Percentiles rank a stretch among this genome's conserved stretches.
Evolutionary conservation across 1,140 invertebrate species (phyloP).

Genomic region (Cotesia typhae): DNA sequence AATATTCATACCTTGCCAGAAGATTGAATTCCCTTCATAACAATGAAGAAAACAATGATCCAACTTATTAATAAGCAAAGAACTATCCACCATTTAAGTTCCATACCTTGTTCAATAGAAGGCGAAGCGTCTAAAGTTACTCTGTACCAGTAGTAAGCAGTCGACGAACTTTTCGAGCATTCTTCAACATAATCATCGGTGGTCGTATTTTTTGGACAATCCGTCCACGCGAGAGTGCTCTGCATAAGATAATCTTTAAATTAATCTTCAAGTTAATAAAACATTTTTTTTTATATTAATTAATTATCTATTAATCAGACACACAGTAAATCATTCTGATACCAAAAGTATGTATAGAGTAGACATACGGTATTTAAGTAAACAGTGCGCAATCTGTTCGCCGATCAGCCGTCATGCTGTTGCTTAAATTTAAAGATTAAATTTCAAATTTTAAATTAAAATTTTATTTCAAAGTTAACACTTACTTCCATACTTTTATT

Average conservation of each 20-base stretch:
- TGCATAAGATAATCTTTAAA: constrained; percentile 56
- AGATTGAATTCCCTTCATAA: constrained; percentile 98
- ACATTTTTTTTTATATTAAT: not conserved
- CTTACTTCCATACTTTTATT: constrained; percentile 17
- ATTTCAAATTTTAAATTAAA: not conserved
- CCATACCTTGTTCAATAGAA: constrained; percentile 83
- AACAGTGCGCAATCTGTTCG: not conserved
- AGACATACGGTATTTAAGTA: constrained; percentile 1
- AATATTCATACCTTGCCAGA: constrained; percentile 84
- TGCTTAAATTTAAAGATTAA: constrained; percentile 7
- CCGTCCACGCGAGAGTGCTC: constrained; percentile 84
- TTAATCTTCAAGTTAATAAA: constrained; percentile 5
- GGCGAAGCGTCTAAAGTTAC: constrained; percentile 84
- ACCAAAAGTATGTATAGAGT: too few relatives aligned
- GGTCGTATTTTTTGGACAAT: constrained; percentile 73
- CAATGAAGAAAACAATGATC: constrained; percentile 95
- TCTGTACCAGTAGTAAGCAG: constrained; percentile 90
- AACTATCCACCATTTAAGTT: constrained; percentile 94
- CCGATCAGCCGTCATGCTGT: constrained; percentile 2
- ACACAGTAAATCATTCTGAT: too few relatives aligned
- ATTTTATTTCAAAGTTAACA: not conserved
- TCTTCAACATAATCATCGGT: constrained; percentile 79
- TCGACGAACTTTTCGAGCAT: constrained; percentile 84
- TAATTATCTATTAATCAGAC: too few relatives aligned
- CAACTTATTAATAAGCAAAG: constrained; percentile 92